These are phyloP conservation scores for Microcebus lehilahytsara DNA, from an alignment of 2,113 vertebrate genomes.

Conservation along the genomic window DNA sequence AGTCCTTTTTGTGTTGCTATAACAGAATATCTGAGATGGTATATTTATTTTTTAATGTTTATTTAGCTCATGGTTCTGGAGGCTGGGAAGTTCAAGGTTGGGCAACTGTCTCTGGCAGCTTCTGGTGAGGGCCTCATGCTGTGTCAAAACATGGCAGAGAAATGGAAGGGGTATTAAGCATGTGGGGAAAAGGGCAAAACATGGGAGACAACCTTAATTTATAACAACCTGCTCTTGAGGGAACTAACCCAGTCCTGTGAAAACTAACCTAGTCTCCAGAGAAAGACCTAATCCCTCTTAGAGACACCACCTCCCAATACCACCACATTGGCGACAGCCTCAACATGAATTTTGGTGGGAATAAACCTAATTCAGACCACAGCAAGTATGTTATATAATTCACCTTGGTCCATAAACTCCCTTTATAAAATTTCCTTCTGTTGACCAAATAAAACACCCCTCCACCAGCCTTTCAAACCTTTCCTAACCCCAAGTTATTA, in stretches of 20 bases:
- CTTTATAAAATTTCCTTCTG: neutral
- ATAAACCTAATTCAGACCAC: neutral
- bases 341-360: neutral
- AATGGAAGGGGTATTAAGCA: neutral
- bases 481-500: neutral
- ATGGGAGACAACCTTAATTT: neutral
- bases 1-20: neutral
- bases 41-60: neutral
- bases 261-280: neutral
- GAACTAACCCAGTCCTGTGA: neutral
- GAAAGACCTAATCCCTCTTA: neutral
- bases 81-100: neutral
- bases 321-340: neutral
- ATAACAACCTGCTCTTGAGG: neutral
- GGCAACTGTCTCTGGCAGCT: neutral
- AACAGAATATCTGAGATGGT: neutral
- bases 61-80: neutral
- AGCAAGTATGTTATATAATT: neutral
- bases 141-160: neutral
- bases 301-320: neutral
- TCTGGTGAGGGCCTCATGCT: neutral
- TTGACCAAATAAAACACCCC: neutral
- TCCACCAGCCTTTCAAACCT: neutral
- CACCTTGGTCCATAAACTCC: neutral
- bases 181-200: neutral